A percentile compares a stretch with the other conserved stretches of the same genome.
phyloP scores from a whole-genome alignment of 2,888 invertebrate species.

The Cotesia congregata region DNA sequence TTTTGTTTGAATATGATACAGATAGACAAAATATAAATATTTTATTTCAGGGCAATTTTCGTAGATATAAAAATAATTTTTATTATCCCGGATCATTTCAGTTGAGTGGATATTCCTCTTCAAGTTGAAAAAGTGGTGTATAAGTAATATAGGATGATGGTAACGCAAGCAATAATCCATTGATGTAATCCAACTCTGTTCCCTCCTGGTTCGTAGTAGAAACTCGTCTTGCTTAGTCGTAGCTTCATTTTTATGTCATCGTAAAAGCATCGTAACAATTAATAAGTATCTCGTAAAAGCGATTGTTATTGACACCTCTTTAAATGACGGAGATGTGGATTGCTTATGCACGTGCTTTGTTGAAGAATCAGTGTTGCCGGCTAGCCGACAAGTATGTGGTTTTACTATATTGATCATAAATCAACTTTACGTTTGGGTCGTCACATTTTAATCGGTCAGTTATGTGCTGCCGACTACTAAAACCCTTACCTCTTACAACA shows the following conservation, averaged over 20 bases:
- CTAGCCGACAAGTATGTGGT: slow-evolving; percentile 32
- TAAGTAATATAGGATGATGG: slow-evolving; percentile 50
- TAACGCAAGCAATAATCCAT: slow-evolving; percentile 64
- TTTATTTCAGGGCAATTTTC: neutral
- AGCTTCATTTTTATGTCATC: slow-evolving; percentile 72
- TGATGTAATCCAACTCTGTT: slow-evolving; percentile 53
- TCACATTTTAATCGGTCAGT: slow-evolving; percentile 68
- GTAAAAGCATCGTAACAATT: slow-evolving; percentile 75
- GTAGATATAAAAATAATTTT: neutral
- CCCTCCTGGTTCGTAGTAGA: slow-evolving; percentile 30
- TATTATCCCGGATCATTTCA: neutral
- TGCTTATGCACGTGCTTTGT: slow-evolving; percentile 43
- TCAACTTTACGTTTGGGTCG: slow-evolving; percentile 63
- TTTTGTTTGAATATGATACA: neutral
- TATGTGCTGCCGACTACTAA: slow-evolving; percentile 54
- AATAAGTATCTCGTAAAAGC: slow-evolving; percentile 75
- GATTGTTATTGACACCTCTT: slow-evolving; percentile 74
- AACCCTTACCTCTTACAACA: slow-evolving; percentile 46
- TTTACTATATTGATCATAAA: slow-evolving; percentile 64
- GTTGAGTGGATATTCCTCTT: neutral
- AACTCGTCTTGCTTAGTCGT: slow-evolving; percentile 56
- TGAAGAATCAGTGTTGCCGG: slow-evolving; percentile 36
- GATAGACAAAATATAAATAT: neutral
- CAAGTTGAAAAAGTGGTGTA: slow-evolving; percentile 45
- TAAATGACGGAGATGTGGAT: slow-evolving; percentile 68